These are phyloP conservation scores for Meganola albula DNA, from an alignment of 2,888 invertebrate species.

Conservation along the genomic window DNA sequence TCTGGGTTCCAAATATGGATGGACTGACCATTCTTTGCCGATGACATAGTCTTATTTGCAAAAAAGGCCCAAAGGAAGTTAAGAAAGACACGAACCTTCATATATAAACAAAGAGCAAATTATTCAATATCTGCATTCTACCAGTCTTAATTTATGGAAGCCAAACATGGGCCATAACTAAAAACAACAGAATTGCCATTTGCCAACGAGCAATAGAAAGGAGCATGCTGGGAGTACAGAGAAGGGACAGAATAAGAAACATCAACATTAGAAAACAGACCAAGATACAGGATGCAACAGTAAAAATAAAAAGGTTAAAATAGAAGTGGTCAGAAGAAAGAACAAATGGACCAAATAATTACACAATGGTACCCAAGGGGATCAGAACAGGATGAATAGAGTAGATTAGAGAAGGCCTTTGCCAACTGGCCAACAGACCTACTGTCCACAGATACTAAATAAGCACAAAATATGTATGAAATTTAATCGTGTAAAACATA, in stretches of 20 bases:
- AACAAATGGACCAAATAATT: too few relatives aligned
- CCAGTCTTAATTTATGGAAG: not conserved
- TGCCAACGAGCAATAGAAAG: not conserved
- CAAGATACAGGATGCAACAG: not conserved
- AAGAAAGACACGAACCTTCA: not conserved
- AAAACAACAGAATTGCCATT: not conserved
- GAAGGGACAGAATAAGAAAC: not conserved
- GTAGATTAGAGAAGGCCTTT: too few relatives aligned
- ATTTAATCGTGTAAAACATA: too few relatives aligned
- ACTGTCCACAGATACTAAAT: too few relatives aligned
- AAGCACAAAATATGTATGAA: too few relatives aligned
- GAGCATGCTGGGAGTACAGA: not conserved
- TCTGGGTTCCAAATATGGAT: too few relatives aligned
- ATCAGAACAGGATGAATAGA: too few relatives aligned
- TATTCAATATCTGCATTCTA: not conserved
- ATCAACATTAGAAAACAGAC: too few relatives aligned
- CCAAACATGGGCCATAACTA: slow-evolving; percentile 1
- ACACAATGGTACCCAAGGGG: too few relatives aligned
- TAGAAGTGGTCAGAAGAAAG: not conserved
- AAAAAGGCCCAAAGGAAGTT: not conserved
- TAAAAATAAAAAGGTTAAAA: not conserved
- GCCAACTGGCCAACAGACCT: too few relatives aligned
- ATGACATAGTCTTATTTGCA: not conserved
- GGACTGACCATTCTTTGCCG: too few relatives aligned
- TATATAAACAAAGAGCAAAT: not conserved